Evolutionary conservation across 2,113 vertebrate species (phyloP).

Genomic region (Microtus ochrogaster): DNA sequence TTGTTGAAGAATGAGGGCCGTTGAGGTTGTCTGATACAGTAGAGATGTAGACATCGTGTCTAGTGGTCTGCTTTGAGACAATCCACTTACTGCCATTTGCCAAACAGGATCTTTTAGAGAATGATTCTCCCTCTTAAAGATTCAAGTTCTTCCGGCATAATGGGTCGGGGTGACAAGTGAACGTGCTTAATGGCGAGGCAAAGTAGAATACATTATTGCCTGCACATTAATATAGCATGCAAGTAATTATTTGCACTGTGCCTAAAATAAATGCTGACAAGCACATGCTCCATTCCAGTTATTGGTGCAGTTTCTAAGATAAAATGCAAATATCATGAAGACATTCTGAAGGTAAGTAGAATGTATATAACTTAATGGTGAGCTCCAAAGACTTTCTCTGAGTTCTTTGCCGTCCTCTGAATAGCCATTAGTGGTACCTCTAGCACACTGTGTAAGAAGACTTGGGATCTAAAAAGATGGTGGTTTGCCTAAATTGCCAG

Average conservation of each 20-base stretch:
- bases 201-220: not conserved
- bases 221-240: not conserved
- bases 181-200: not conserved
- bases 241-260: not conserved
- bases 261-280: conserved; percentile 29
- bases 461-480: not conserved
- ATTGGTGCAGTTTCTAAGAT: conserved; percentile 8
- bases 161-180: not conserved
- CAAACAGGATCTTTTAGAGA: not conserved
- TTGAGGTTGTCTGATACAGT: not conserved
- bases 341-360: conserved; percentile 8
- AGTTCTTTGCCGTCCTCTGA: conserved; percentile 9
- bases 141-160: not conserved
- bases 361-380: not conserved
- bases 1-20: not conserved
- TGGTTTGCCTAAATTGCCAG: not conserved
- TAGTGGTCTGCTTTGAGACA: not conserved
- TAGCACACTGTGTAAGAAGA: not conserved
- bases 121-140: not conserved
- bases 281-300: not conserved
- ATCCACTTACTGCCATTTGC: not conserved
- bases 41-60: not conserved
- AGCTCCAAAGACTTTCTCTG: not conserved
- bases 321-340: conserved; percentile 13
- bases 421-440: not conserved